Conservation (phyloP, 2,888 invertebrate species). For the Catocala sponsa region DNA sequence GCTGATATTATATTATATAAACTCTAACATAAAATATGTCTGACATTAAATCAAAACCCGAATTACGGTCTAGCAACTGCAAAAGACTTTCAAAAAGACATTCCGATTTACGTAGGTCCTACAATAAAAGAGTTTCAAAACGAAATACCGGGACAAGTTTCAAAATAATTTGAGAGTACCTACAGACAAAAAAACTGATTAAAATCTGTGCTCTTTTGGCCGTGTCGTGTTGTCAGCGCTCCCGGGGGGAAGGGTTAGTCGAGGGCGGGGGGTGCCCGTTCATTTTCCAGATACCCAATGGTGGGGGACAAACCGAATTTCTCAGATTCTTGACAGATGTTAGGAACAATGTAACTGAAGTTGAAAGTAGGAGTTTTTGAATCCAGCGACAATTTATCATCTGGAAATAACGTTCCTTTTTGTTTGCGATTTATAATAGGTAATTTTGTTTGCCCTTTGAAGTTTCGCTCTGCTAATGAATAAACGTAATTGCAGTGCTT, state of each 20-base stretch:
- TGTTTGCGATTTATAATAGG: conserved; percentile 29
- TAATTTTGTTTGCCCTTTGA: conserved; percentile 39
- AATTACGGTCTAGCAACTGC: neutral
- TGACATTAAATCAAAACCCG: neutral
- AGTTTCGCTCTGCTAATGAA: conserved; percentile 32
- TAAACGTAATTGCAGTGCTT: conserved; percentile 38
- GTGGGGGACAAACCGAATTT: conserved; percentile 36
- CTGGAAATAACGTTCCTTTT: conserved; percentile 30
- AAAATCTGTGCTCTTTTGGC: conserved; percentile 14
- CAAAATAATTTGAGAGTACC: conserved; percentile 8
- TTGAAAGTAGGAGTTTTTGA: conserved; percentile 35
- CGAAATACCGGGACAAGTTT: conserved; percentile 2
- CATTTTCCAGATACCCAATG: conserved; percentile 8
- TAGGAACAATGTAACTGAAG: conserved; percentile 40
- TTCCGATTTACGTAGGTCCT: neutral
- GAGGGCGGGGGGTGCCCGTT: conserved; percentile 1
- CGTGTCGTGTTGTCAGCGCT: conserved; percentile 15
- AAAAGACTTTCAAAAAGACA: neutral
- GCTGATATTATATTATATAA: no score
- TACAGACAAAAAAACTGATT: conserved; percentile 14
- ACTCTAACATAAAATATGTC: no score
- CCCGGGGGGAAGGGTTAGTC: conserved; percentile 17
- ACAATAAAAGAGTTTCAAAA: conserved; percentile 6
- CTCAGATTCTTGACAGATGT: conserved; percentile 42
- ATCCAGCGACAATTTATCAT: conserved; percentile 49